Base-by-base conservation (phyloP, 2,113 vertebrate genomes). In the Thamnaconus septentrionalis region DNA sequence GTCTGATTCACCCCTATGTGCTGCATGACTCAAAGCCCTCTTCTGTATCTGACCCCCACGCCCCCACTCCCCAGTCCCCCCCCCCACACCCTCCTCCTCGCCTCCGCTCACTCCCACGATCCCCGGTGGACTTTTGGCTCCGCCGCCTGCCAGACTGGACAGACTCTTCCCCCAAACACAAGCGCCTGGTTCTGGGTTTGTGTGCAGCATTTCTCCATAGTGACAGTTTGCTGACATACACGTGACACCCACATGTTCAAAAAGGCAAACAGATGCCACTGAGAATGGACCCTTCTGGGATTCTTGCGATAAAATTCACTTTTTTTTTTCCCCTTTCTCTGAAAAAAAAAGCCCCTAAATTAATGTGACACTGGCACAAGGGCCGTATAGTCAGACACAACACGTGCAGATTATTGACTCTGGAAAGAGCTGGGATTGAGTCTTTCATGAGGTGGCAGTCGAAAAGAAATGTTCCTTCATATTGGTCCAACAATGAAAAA, bases 11-110 rank as follows among this genome's bases (percentile, higher is more conserved):
- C 18, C 18, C 18, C 18, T 31, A 31, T 31, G 18, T 31, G 18
- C 18, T 31, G 18, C 18, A 31, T 31, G 18, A 31, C 18, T 31
- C 57, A 71, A 61, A 74, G 31, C 49, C 31, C 51, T 87, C 81
- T 88, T 70, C 88, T 88, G 85, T 71, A 75, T 41, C 3, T 82
- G 85, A 88, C 78, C 81, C 73, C 73, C 72, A 78, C 66, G 59
- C 55, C 41, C 31, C 49, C 56, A 3, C 64, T 74, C 47, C 59
- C 76, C 73, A n/a, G 59, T 31, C 18, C 18, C 18, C 18, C 18
- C 1, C 18, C 18, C 18, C 18, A 1, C 18, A 31, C 18, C 18
- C 18, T 31, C 18, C 18, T 31, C 1, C 18, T 31, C 69, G 61
- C 76, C 60, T 60, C 10, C 18, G 53, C 68, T 71, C 66, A 59